Percentiles rank a stretch among this genome's conserved stretches.
These are phyloP conservation scores for Melozone crissalis DNA, from an alignment of 2,113 vertebrate species.

Conservation along the genomic window DNA sequence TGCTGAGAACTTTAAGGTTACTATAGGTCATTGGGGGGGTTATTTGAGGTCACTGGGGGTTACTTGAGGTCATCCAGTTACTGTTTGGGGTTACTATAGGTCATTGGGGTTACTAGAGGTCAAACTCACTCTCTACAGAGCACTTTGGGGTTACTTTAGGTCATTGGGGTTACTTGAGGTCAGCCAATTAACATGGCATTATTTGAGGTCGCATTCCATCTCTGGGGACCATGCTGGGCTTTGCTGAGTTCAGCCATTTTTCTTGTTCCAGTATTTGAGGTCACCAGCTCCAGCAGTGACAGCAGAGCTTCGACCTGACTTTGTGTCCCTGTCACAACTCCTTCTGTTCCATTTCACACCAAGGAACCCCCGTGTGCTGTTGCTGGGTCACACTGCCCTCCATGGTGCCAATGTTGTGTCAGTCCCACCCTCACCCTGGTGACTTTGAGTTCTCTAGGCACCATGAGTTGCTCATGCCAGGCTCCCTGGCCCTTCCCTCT, in stretches of 20 bases:
- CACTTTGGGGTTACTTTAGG: not conserved
- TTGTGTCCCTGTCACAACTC: not conserved
- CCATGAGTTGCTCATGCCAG: too few species aligned
- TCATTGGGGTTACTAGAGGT: not conserved
- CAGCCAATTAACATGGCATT: not conserved
- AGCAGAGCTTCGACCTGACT: not conserved
- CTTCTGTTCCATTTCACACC: too few species aligned
- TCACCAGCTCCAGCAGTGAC: not conserved
- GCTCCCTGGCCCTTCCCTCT: not conserved
- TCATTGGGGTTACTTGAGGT: not conserved
- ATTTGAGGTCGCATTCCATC: fast-evolving
- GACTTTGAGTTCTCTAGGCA: fast-evolving
- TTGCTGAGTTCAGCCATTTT: fast-evolving
- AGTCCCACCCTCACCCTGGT: not conserved
- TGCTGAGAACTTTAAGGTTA: not conserved
- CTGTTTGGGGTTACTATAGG: not conserved
- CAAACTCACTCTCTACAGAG: not conserved
- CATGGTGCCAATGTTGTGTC: fast-evolving
- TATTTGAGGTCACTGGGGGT: not conserved
- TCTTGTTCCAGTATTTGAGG: too few species aligned
- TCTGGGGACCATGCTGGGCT: not conserved
- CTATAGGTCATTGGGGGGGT: not conserved
- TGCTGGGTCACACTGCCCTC: not conserved
- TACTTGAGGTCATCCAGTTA: not conserved
- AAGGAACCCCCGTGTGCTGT: fast-evolving